A percentile compares a stretch with the other conserved stretches of the same genome.
These are phyloP conservation scores for Patella pellucida DNA, from an alignment of 2,888 invertebrate genomes.

Conservation along the genomic window DNA sequence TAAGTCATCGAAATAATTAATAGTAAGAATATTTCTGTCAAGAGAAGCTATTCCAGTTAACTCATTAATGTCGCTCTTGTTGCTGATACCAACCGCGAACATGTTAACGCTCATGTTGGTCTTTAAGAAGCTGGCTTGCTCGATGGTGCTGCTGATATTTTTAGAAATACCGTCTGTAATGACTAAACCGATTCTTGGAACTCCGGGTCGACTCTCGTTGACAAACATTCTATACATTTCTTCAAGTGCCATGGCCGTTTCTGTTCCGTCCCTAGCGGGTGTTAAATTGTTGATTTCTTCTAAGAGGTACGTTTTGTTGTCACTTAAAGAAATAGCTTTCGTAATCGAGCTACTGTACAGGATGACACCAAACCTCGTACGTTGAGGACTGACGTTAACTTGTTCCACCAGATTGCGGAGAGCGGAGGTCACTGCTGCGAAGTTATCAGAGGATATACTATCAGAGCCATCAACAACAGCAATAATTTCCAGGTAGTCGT, in stretches of 20 bases:
- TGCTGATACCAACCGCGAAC: neutral
- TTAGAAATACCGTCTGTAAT: constrained; percentile 68
- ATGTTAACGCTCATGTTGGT: neutral
- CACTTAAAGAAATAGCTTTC: neutral
- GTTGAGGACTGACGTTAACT: neutral
- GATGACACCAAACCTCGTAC: constrained; percentile 3
- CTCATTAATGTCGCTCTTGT: neutral
- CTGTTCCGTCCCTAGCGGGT: constrained; percentile 7
- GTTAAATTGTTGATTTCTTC: neutral
- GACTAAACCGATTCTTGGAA: constrained; percentile 64
- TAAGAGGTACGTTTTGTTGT: neutral
- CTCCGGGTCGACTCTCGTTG: constrained; percentile 11
- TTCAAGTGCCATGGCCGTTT: neutral
- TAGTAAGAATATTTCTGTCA: neutral
- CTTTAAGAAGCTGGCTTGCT: constrained; percentile 43
- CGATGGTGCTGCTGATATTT: constrained; percentile 53
- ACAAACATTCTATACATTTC: constrained; percentile 7
- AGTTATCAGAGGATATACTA: neutral
- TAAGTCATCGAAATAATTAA: neutral
- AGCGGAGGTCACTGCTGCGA: neutral
- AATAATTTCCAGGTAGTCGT: neutral
- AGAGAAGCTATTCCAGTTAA: neutral
- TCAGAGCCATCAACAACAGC: constrained; percentile 1
- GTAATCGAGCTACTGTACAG: constrained; percentile 10
- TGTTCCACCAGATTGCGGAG: neutral